These are phyloP conservation scores for Artibeus lituratus DNA, from an alignment of 2,797 vertebrate genomes.

Conservation along the genomic window DNA sequence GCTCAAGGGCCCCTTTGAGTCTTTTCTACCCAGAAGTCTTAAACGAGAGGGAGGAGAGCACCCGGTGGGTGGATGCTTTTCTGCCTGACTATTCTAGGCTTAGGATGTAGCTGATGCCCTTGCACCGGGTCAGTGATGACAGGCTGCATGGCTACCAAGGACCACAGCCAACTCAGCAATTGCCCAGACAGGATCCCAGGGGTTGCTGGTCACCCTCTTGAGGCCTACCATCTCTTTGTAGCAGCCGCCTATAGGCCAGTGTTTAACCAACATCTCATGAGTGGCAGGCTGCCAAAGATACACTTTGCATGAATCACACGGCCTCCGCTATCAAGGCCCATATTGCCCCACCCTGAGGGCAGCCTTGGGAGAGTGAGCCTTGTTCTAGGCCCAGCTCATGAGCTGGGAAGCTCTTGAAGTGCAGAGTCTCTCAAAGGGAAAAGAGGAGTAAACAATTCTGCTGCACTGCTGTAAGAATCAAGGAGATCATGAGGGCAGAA, in stretches of 20 bases:
- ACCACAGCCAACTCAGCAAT: conserved; percentile 95
- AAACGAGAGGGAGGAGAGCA: conserved; percentile 25
- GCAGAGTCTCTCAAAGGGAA: neutral
- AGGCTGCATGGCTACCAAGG: conserved; percentile 97
- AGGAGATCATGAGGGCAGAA: neutral
- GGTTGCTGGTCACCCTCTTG: conserved; percentile 98
- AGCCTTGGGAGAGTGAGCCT: neutral
- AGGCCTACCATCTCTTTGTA: conserved; percentile 98
- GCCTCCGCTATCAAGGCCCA: neutral
- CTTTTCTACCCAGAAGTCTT: conserved; percentile 43
- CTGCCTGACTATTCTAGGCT: conserved; percentile 89
- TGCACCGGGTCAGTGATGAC: conserved; percentile 96
- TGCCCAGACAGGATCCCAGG: conserved; percentile 99
- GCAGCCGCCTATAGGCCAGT: conserved; percentile 64
- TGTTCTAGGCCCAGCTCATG: neutral
- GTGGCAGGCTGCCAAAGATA: neutral
- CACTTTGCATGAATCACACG: neutral
- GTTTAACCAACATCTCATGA: neutral
- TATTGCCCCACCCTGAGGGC: neutral
- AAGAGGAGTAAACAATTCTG: neutral
- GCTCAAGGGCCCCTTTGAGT: conserved; percentile 48
- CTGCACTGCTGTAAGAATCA: neutral
- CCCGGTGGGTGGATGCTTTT: conserved; percentile 19
- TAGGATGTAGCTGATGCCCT: conserved; percentile 94
- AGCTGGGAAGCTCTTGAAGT: neutral